A percentile compares a stretch with the other conserved stretches of the same genome.
Evolutionary conservation across 2,113 vertebrate species (phyloP).

Genomic region (Entelurus aequoreus): DNA sequence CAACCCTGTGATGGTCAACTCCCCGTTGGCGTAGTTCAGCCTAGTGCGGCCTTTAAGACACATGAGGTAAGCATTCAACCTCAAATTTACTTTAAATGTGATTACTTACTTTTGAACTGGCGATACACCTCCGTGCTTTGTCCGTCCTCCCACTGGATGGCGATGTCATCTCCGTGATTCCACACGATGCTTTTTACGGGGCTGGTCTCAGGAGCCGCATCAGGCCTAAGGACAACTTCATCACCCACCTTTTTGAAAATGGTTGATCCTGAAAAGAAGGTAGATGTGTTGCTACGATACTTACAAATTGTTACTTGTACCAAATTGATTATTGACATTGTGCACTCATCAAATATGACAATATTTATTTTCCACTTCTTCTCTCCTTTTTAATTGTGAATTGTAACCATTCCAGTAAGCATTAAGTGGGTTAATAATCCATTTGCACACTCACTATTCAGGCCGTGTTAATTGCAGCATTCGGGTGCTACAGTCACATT

Average conservation of each 20-base stretch:
- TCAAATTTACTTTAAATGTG: background rate
- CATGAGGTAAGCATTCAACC: background rate
- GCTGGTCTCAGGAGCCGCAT: fast-evolving
- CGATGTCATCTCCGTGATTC: background rate
- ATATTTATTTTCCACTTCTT: too few species aligned
- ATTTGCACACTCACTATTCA: too few species aligned
- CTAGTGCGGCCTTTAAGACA: background rate
- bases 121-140: fast-evolving
- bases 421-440: too few species aligned
- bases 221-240: conserved; percentile 11
- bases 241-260: conserved; percentile 13
- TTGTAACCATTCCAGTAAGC: too few species aligned
- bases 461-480: too few species aligned
- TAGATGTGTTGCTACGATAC: background rate
- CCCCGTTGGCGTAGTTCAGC: conserved; percentile 26
- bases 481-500: too few species aligned
- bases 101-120: conserved; percentile 22
- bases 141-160: conserved; percentile 15
- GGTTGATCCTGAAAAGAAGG: background rate
- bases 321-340: too few species aligned
- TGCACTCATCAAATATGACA: too few species aligned
- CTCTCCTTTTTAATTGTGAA: too few species aligned
- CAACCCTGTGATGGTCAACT: conserved; percentile 35
- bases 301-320: background rate
- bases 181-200: background rate